Conservation (phyloP, 2,113 vertebrate species). For the Dendropsophus ebraccatus region DNA sequence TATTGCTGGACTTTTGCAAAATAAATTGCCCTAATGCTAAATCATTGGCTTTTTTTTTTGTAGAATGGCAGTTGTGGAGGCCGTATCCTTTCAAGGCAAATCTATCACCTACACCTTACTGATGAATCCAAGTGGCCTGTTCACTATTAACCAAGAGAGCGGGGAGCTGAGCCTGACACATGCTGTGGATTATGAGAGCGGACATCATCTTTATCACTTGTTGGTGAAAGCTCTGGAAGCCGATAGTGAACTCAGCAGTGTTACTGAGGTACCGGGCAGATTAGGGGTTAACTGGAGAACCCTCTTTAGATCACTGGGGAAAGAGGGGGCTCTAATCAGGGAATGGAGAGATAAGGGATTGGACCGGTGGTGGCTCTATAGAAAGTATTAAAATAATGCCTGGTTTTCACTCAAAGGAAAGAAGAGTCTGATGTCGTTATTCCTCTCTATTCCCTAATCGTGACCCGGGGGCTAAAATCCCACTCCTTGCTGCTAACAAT, state of each 20-base stretch:
- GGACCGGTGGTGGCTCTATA: not conserved
- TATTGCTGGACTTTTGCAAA: not conserved
- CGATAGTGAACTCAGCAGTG: slow-evolving; percentile 78
- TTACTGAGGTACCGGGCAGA: slow-evolving; percentile 77
- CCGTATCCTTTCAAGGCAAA: slow-evolving; percentile 85
- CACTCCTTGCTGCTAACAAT: too few species aligned
- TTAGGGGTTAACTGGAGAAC: not conserved
- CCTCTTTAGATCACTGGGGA: not conserved
- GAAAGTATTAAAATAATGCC: not conserved
- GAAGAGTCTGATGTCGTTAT: not conserved
- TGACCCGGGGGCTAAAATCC: not conserved
- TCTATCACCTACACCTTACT: slow-evolving; percentile 79
- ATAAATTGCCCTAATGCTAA: not conserved
- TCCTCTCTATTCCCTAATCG: not conserved
- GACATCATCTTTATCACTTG: slow-evolving; percentile 82
- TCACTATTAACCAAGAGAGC: slow-evolving; percentile 79
- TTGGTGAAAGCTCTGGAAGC: slow-evolving; percentile 80
- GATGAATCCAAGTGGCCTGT: slow-evolving; percentile 82
- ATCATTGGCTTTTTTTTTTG: slow-evolving; percentile 9
- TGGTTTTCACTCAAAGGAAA: not conserved
- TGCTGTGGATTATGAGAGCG: slow-evolving; percentile 80
- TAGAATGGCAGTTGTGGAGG: slow-evolving; percentile 80
- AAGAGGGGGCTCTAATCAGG: too few species aligned
- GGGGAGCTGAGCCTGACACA: slow-evolving; percentile 81
- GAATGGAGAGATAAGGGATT: not conserved